Evolutionary conservation across 2,888 invertebrate genomes (phyloP).

Genomic region (Norana najaformis): DNA sequence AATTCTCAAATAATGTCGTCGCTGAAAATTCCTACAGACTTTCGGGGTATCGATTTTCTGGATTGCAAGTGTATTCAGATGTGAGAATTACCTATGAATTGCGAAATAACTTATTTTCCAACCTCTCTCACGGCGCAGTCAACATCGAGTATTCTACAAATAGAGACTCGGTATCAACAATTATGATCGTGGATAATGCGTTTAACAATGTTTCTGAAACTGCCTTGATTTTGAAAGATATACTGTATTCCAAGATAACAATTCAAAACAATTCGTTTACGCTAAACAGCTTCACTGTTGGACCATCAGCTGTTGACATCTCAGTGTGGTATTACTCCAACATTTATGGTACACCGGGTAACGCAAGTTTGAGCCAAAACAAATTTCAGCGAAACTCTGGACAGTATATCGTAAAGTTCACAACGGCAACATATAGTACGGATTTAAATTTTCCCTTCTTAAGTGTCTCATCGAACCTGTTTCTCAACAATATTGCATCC

Average conservation of each 20-base stretch:
- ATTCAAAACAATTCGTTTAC: constrained; percentile 30
- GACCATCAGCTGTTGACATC: neutral
- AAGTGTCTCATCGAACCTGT: constrained; percentile 27
- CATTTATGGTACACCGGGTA: neutral
- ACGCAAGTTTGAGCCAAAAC: constrained; percentile 24
- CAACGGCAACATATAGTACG: neutral
- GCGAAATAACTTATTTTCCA: constrained; percentile 24
- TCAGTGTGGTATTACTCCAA: neutral
- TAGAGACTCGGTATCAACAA: neutral
- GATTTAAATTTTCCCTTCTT: neutral
- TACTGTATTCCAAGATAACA: neutral
- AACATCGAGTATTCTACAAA: neutral
- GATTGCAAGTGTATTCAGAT: neutral
- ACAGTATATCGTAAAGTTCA: constrained; percentile 22
- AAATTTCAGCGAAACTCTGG: constrained; percentile 31
- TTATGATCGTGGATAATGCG: constrained; percentile 26
- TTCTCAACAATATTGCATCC: constrained; percentile 28
- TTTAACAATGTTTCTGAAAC: constrained; percentile 28
- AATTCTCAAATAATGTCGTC: neutral
- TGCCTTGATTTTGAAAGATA: constrained; percentile 16
- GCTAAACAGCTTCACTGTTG: constrained; percentile 19
- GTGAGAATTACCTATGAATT: neutral
- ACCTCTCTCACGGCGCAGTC: neutral
- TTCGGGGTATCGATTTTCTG: neutral
- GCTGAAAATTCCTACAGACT: neutral